These are phyloP conservation scores for Nemoura dubitans DNA, from an alignment of 2,888 invertebrate genomes.

Conservation along the genomic window DNA sequence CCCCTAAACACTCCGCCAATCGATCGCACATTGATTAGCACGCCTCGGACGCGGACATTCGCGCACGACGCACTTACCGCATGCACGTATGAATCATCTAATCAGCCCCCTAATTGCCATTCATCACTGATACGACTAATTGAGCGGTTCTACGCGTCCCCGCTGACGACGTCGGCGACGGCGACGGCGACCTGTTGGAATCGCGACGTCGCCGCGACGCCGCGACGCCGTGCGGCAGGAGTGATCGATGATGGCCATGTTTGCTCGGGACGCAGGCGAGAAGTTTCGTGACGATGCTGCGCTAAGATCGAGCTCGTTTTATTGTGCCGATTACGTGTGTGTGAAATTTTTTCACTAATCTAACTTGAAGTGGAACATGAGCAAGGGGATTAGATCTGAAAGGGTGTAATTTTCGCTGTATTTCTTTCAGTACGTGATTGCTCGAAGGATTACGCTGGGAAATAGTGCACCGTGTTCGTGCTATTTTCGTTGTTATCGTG, in stretches of 20 bases:
- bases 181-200: neutral
- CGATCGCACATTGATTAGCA: neutral
- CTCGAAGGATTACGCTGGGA: neutral
- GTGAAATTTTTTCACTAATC: constrained; percentile 12
- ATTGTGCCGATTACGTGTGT: neutral
- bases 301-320: neutral
- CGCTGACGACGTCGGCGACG: neutral
- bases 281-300: constrained; percentile 7
- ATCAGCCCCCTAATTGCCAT: neutral
- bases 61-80: neutral
- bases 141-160: neutral
- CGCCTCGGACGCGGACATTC: neutral
- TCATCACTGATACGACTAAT: neutral
- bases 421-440: neutral
- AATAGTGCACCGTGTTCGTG: neutral
- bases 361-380: neutral
- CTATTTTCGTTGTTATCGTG: neutral
- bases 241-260: neutral
- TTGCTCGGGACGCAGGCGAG: neutral
- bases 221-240: neutral
- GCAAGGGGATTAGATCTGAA: neutral
- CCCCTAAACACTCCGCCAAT: too few species aligned
- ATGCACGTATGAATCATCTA: neutral
- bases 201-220: neutral
- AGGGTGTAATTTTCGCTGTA: neutral